A percentile compares a stretch with the other conserved stretches of the same genome.
Evolutionary conservation across 1,140 invertebrate species (phyloP).

Genomic region (Watersipora subatra): DNA sequence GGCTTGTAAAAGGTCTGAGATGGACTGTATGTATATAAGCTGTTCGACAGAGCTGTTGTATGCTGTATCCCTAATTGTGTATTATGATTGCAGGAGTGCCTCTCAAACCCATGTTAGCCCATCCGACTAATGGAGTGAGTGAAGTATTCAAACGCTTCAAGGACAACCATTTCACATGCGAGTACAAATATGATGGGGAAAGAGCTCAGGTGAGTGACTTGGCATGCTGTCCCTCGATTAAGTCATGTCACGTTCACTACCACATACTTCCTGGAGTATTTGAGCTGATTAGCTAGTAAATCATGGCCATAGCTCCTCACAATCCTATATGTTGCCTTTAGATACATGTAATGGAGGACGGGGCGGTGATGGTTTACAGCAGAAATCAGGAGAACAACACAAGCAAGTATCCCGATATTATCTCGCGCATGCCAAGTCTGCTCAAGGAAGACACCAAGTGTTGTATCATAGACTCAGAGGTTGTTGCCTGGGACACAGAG

Average conservation of each 20-base stretch:
- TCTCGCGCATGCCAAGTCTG: conserved; percentile 49
- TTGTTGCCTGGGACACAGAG: conserved; percentile 86
- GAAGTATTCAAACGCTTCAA: conserved; percentile 87
- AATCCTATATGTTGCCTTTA: too few species aligned
- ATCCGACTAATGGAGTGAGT: conserved; percentile 76
- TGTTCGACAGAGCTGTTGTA: too few species aligned
- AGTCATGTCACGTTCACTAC: background rate
- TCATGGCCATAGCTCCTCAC: too few species aligned
- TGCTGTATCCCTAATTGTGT: too few species aligned
- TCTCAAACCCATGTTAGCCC: conserved; percentile 94
- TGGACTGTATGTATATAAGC: too few species aligned
- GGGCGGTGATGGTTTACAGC: conserved; percentile 71
- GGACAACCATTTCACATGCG: conserved; percentile 83
- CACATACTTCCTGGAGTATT: too few species aligned
- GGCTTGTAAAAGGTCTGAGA: too few species aligned
- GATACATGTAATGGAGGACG: conserved; percentile 35
- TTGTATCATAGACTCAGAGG: conserved; percentile 90
- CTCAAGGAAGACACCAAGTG: conserved; percentile 49
- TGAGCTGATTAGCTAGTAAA: too few species aligned
- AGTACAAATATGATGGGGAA: conserved; percentile 99
- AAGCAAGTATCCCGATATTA: conserved; percentile 91
- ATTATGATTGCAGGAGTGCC: conserved; percentile 61
- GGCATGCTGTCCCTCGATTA: background rate
- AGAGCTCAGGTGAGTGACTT: conserved; percentile 66
- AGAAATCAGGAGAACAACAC: conserved; percentile 98